A percentile compares a stretch with the other conserved stretches of the same genome.
Evolutionary conservation across 1,140 invertebrate species (phyloP).

Genomic region (Periplaneta americana): DNA sequence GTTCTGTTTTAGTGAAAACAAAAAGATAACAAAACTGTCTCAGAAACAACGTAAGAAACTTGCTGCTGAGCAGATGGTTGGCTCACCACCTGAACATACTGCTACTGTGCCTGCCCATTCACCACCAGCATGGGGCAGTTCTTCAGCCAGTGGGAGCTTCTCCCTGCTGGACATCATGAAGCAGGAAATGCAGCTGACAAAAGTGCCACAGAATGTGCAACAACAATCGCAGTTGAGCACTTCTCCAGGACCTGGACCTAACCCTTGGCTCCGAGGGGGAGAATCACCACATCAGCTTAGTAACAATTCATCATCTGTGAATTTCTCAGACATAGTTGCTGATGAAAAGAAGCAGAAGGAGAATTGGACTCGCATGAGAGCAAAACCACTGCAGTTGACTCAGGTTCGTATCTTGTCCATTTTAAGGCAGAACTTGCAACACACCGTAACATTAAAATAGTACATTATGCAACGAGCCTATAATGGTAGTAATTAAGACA

Average conservation of each 20-base stretch:
- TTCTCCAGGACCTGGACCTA: background rate
- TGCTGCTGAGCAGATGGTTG: slow-evolving; percentile 18
- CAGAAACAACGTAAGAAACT: slow-evolving; percentile 55
- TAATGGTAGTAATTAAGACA: too few species aligned
- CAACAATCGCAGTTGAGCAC: background rate
- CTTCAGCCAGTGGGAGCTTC: background rate
- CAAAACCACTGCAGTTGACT: slow-evolving; percentile 55
- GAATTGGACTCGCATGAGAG: slow-evolving; percentile 50
- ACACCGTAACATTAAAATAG: too few species aligned
- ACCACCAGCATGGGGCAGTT: background rate
- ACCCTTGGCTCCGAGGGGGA: slow-evolving; percentile 6
- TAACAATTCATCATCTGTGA: background rate
- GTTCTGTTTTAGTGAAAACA: slow-evolving; percentile 19
- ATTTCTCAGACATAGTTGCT: slow-evolving; percentile 49
- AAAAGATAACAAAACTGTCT: slow-evolving; percentile 45
- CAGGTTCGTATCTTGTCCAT: slow-evolving; percentile 39
- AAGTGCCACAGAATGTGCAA: background rate
- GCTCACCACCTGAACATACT: background rate
- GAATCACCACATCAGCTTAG: background rate
- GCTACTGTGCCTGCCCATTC: background rate
- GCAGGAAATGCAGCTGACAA: slow-evolving; percentile 2
- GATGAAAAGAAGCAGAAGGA: slow-evolving; percentile 54
- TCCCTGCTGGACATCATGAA: slow-evolving; percentile 10
- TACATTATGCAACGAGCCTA: too few species aligned
- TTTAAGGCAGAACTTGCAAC: too few species aligned